These are phyloP conservation scores for Pseudomyrmex dendroicus DNA, from an alignment of 1,140 invertebrate genomes.

Conservation along the genomic window DNA sequence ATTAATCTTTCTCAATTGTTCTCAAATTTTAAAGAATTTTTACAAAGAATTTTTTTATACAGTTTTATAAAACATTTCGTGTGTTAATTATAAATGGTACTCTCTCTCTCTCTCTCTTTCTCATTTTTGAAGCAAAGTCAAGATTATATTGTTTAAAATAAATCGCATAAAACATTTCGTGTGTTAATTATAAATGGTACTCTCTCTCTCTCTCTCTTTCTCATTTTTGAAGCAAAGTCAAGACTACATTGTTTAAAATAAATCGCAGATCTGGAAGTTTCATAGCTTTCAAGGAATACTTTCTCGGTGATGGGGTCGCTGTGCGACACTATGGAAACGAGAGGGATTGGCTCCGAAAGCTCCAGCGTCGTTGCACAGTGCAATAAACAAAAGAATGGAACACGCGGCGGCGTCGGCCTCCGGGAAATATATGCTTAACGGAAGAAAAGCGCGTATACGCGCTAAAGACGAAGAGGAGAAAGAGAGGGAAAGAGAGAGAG, in stretches of 20 bases:
- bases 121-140: no score
- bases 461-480: neutral
- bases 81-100: no score
- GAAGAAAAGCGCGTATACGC: neutral
- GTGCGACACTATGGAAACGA: constrained; percentile 24
- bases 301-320: neutral
- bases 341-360: constrained; percentile 18
- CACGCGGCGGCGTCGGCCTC: neutral
- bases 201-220: no score
- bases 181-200: no score
- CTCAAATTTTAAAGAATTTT: no score
- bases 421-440: constrained; percentile 45
- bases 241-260: no score
- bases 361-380: constrained; percentile 29
- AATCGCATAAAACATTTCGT: no score
- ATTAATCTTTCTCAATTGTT: neutral
- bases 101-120: no score
- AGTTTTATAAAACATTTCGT: no score
- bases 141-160: no score
- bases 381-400: constrained; percentile 59
- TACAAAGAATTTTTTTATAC: neutral
- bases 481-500: neutral
- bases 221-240: no score
- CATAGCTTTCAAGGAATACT: neutral
- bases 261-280: neutral